Percentiles rank a stretch among this genome's conserved stretches.
phyloP scores from a whole-genome alignment of 2,113 vertebrate species.

The Paralichthys olivaceus region DNA sequence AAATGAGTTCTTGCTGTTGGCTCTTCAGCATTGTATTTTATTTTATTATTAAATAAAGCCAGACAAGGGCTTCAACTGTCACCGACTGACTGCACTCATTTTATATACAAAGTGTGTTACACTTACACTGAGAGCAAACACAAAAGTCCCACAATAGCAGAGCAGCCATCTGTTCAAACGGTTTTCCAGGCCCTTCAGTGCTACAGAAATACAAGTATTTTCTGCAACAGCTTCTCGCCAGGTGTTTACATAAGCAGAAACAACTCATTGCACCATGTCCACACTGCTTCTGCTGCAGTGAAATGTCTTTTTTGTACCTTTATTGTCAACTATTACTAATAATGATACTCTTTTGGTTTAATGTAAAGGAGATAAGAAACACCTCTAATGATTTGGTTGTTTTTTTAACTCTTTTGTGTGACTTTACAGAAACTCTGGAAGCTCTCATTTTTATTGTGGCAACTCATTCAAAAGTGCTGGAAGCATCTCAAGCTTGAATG shows the following conservation, averaged over 20 bases:
- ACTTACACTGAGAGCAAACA: conserved; percentile 14
- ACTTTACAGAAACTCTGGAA: neutral
- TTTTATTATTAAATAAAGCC: conserved; percentile 23
- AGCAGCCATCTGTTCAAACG: conserved; percentile 68
- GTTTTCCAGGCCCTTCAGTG: conserved; percentile 30
- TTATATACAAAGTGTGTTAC: conserved; percentile 28
- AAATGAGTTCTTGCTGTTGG: neutral
- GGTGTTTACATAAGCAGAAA: conserved; percentile 48
- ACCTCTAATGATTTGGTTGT: conserved; percentile 4
- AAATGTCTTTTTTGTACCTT: conserved; percentile 22
- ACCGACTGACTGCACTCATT: conserved; percentile 24
- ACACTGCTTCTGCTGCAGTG: conserved; percentile 4
- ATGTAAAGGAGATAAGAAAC: neutral
- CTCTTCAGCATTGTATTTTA: neutral
- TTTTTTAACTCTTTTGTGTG: neutral
- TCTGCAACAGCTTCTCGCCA: conserved; percentile 46
- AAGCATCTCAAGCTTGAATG: conserved; percentile 7
- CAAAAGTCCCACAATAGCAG: conserved; percentile 27
- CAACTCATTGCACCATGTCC: conserved; percentile 6
- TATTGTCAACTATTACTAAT: neutral
- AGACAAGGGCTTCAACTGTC: conserved; percentile 47
- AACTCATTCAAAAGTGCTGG: neutral
- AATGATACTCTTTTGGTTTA: conserved; percentile 4
- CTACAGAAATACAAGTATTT: conserved; percentile 26
- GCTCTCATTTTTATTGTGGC: conserved; percentile 4